A percentile compares a stretch with the other conserved stretches of the same genome.
phyloP scores from a whole-genome alignment of 2,113 vertebrate genomes.

The Climacteris rufus region DNA sequence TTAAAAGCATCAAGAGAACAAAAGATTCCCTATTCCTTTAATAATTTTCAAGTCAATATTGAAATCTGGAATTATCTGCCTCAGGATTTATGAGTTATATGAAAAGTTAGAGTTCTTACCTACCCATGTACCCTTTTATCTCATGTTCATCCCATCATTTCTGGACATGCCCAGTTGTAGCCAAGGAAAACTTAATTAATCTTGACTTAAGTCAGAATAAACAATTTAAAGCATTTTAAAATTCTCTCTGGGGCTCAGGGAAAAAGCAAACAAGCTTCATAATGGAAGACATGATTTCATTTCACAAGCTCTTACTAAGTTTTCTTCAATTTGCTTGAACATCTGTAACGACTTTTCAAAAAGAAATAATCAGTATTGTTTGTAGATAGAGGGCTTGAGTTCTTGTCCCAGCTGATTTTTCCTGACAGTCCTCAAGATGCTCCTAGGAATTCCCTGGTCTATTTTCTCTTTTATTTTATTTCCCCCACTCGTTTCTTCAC shows the following conservation, averaged over 20 bases:
- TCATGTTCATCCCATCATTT: not conserved
- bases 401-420: not conserved
- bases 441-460: not conserved
- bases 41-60: not conserved
- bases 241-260: not conserved
- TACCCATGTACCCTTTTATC: not conserved
- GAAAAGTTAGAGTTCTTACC: not conserved
- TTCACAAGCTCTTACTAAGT: not conserved
- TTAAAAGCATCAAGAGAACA: not conserved
- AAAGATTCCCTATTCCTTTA: not conserved
- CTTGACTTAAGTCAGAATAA: not conserved
- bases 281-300: not conserved
- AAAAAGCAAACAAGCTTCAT: not conserved
- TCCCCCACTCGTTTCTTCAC: not conserved
- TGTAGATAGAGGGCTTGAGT: not conserved
- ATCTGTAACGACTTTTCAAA: not conserved
- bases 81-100: not conserved
- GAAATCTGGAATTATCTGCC: not conserved
- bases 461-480: not conserved
- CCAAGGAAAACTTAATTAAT: conserved; percentile 12
- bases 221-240: conserved; percentile 9
- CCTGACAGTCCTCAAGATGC: not conserved
- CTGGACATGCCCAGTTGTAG: not conserved
- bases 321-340: not conserved
- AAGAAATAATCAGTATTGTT: not conserved